phyloP scores from a whole-genome alignment of 92 coral and sea anemone genomes.

The Palythoa grandis region DNA sequence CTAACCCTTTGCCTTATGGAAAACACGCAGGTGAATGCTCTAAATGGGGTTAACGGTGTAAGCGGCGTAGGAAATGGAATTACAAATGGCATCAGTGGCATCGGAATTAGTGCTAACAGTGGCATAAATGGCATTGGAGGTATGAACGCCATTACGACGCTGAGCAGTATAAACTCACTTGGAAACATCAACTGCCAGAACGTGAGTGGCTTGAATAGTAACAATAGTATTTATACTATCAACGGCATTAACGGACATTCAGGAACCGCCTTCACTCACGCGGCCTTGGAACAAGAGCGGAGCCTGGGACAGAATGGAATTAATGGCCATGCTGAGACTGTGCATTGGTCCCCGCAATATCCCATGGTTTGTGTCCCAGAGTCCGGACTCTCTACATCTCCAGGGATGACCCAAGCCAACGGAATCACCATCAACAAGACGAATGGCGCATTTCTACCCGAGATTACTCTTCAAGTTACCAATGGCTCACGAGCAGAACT shows the following conservation, averaged over 20 bases:
- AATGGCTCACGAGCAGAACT: slow-evolving; percentile 87
- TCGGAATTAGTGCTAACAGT: slow-evolving; percentile 86
- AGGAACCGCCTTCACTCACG: slow-evolving; percentile 71
- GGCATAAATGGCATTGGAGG: slow-evolving; percentile 79
- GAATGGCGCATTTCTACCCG: slow-evolving; percentile 73
- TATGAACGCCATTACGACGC: slow-evolving; percentile 76
- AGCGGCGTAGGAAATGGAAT: slow-evolving; percentile 84
- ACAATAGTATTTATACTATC: slow-evolving; percentile 84
- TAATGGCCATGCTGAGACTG: slow-evolving; percentile 79
- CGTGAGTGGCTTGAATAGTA: slow-evolving; percentile 76
- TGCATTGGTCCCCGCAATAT: slow-evolving; percentile 95
- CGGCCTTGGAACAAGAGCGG: slow-evolving; percentile 75
- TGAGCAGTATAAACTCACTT: slow-evolving; percentile 79
- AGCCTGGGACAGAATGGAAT: slow-evolving; percentile 65
- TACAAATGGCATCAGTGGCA: slow-evolving; percentile 91
- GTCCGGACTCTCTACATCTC: slow-evolving; percentile 74
- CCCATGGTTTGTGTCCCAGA: slow-evolving; percentile 97
- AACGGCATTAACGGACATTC: slow-evolving; percentile 87
- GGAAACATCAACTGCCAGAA: slow-evolving; percentile 83
- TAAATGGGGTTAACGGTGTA: slow-evolving; percentile 85
- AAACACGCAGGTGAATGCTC: slow-evolving; percentile 79
- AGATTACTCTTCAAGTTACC: slow-evolving; percentile 91
- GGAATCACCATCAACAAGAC: slow-evolving; percentile 66
- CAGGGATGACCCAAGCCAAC: slow-evolving; percentile 76
- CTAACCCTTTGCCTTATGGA: background rate